phyloP scores from a whole-genome alignment of 1,140 invertebrate species.

The Calephelis nemesis region DNA sequence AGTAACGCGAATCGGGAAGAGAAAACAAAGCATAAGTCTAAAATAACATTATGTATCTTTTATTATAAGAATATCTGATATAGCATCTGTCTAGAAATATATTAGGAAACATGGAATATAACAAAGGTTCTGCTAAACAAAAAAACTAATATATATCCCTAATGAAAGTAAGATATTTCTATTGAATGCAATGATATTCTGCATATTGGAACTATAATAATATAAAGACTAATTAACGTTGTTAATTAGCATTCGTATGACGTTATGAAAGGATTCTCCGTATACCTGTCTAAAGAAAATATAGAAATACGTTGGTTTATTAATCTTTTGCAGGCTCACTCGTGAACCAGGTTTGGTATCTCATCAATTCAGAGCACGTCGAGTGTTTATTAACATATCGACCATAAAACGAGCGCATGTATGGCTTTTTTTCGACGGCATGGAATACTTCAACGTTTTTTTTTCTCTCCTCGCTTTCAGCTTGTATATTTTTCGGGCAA shows the following conservation, averaged over 20 bases:
- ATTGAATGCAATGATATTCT: too few relatives aligned
- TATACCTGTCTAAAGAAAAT: not conserved
- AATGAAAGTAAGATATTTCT: too few relatives aligned
- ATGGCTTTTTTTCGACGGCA: conserved; percentile 50
- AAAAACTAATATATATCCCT: too few relatives aligned
- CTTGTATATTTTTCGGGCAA: not conserved
- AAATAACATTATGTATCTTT: too few relatives aligned
- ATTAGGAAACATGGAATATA: too few relatives aligned
- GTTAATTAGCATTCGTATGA: not conserved
- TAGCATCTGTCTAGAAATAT: too few relatives aligned
- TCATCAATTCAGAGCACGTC: conserved; percentile 46
- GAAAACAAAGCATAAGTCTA: too few relatives aligned
- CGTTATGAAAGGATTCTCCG: not conserved
- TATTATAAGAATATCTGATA: too few relatives aligned
- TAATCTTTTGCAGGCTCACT: conserved; percentile 37
- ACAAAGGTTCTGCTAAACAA: too few relatives aligned
- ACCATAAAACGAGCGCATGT: conserved; percentile 56
- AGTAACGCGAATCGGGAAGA: too few relatives aligned
- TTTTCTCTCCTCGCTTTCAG: not conserved
- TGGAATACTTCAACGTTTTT: not conserved
- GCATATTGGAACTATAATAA: not conserved
- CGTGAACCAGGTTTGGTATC: conserved; percentile 33
- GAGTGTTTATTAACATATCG: conserved; percentile 70
- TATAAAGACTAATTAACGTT: conserved; percentile 3
- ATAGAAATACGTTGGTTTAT: conserved; percentile 27